Base-by-base conservation (phyloP, 2,888 invertebrate species). In the Mythimna lalbum region DNA sequence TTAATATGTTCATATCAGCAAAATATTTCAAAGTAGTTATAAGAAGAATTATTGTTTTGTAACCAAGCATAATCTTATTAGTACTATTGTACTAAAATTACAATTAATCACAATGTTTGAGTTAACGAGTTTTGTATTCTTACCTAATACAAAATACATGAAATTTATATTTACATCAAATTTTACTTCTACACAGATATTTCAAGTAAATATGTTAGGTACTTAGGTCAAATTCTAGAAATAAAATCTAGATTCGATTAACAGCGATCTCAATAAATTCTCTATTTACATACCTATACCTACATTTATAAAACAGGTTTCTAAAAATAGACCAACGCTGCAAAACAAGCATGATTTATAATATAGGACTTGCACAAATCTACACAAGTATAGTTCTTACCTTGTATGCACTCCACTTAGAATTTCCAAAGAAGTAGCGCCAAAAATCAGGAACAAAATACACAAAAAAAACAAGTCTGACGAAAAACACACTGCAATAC, bases 391-490 rank as follows among this genome's bases (percentile, higher is more conserved):
- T 43, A 21, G n/a, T 50, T 86, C 92, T 90, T 86, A 94, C 94
- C 94, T 94, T 92, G 80, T 85, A 84, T 67, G 84, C 76, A 78
- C 78, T 88, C 83, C 83, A 85, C 69, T 82, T 82, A 65, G 72
- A 80, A 85, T 87, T 88, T 88, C 81, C 78, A 61, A 84, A 75
- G 76, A 88, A 88, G 84, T 90, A 91, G 88, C 89, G 90, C 88
- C 89, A 88, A 91, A 87, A 91, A 87, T 85, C 76, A 83, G 82
- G 81, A 82, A 82, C 84, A 87, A 91, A 87, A 83, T 85, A 80
- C 91, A 91, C 90, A 90, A 91, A 91, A n/a, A 91, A 91, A 93
- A 93, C 91, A 88, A 89, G 90, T 90, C 87, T 14, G 81, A 82
- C 72, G 77, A 86, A 81, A 88, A 91, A 91, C 92, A 90, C 88